Conservation (phyloP, 2,113 vertebrate genomes). For the Nannobrachium achirus region DNA sequence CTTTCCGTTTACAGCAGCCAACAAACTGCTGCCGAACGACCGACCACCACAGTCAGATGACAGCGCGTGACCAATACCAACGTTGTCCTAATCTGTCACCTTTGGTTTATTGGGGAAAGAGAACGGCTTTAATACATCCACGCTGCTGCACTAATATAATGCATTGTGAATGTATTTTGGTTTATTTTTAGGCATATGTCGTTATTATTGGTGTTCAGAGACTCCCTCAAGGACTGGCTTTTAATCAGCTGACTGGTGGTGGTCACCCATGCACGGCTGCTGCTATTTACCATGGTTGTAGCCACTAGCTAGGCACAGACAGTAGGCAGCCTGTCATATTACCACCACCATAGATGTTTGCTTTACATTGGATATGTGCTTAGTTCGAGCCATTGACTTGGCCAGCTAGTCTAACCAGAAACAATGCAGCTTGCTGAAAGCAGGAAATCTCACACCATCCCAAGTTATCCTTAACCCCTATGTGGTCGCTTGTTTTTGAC, state of each 20-base stretch:
- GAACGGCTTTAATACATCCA: neutral
- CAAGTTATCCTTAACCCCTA: neutral
- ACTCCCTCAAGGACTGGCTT: neutral
- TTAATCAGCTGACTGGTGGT: neutral
- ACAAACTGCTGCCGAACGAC: slow-evolving; percentile 4
- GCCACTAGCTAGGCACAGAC: too few species aligned
- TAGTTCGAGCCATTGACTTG: slow-evolving; percentile 30
- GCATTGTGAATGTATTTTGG: neutral
- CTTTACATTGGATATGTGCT: slow-evolving; percentile 55
- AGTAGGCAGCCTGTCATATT: neutral
- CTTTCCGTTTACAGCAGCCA: slow-evolving; percentile 10
- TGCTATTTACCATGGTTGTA: slow-evolving; percentile 13
- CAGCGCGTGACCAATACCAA: slow-evolving; percentile 40
- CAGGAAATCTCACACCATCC: neutral
- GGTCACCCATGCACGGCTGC: neutral
- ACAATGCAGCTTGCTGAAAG: slow-evolving; percentile 5
- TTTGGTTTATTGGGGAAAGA: neutral
- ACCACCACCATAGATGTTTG: slow-evolving; percentile 48
- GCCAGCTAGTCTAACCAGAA: neutral
- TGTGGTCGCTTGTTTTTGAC: neutral
- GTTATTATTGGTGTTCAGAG: neutral
- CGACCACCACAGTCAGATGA: slow-evolving; percentile 53
- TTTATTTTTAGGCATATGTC: neutral
- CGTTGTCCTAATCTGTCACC: slow-evolving; percentile 18
- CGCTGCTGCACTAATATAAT: neutral